These are phyloP conservation scores for Drosophila obscura DNA, from an alignment of 1,140 invertebrate species.

Conservation along the genomic window DNA sequence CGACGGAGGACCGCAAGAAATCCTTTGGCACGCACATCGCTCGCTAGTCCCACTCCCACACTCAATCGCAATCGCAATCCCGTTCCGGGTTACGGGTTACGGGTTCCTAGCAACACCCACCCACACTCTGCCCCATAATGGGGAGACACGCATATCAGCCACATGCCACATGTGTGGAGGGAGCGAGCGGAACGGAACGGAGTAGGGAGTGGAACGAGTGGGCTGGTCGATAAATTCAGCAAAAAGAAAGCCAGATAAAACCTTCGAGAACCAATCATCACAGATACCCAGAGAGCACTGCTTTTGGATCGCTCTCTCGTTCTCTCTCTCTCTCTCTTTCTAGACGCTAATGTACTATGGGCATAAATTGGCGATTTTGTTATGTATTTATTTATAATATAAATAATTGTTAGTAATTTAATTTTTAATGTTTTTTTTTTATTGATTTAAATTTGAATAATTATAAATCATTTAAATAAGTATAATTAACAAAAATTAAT, in stretches of 20 bases:
- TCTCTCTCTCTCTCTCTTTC: no score
- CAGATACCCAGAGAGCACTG: not conserved
- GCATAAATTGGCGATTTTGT: no score
- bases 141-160: slow-evolving; percentile 60
- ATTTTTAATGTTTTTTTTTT: not conserved
- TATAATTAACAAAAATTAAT: no score
- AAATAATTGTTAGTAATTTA: not conserved
- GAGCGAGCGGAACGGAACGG: no score
- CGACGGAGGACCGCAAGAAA: slow-evolving; percentile 57
- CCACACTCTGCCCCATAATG: slow-evolving; percentile 54
- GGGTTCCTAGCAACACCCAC: slow-evolving; percentile 65
- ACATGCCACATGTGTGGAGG: slow-evolving; percentile 11
- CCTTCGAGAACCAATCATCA: not conserved
- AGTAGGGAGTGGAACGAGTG: not conserved
- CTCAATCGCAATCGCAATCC: no score
- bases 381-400: no score
- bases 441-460: not conserved
- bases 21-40: slow-evolving; percentile 66
- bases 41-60: not conserved
- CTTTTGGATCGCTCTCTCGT: slow-evolving; percentile 12
- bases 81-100: slow-evolving; percentile 7
- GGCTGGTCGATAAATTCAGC: slow-evolving; percentile 64
- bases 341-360: no score
- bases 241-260: slow-evolving; percentile 18
- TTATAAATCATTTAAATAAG: not conserved